phyloP scores from a whole-genome alignment of 1,140 invertebrate species.

The Holcopasites calliopsidis region DNA sequence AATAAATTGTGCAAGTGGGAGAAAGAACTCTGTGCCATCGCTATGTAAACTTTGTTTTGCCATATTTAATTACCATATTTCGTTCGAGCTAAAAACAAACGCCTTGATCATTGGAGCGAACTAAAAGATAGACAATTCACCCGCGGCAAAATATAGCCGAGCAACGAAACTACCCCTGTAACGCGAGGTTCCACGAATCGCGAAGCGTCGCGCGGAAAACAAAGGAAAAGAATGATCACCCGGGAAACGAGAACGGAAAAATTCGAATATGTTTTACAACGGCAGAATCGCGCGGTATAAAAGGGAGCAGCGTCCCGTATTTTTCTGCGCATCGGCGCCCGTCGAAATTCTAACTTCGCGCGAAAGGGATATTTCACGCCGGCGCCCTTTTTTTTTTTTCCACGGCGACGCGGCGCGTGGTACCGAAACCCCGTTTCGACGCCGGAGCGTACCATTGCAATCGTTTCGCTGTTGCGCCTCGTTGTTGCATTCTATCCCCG shows the following conservation, averaged over 20 bases:
- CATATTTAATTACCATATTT: too few species aligned
- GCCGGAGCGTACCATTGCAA: conserved; percentile 1
- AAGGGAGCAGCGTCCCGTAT: conserved; percentile 16
- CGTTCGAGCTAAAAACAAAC: too few species aligned
- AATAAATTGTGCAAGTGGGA: too few species aligned
- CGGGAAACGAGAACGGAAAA: conserved; percentile 3
- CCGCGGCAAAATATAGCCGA: too few species aligned
- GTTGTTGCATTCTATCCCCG: not conserved
- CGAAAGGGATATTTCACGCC: conserved; percentile 30
- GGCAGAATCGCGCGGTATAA: conserved; percentile 5
- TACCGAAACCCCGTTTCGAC: conserved; percentile 20
- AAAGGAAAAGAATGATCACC: not conserved
- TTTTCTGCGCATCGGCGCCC: conserved; percentile 16
- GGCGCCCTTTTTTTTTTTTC: not conserved
- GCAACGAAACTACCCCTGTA: not conserved
- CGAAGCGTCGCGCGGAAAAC: not conserved
- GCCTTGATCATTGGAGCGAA: too few species aligned
- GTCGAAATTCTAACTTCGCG: conserved; percentile 45
- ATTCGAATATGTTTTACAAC: conserved; percentile 44
- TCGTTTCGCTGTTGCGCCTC: not conserved
- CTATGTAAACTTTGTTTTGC: too few species aligned
- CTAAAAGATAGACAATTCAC: too few species aligned
- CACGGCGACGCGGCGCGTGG: not conserved
- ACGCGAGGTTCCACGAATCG: not conserved
- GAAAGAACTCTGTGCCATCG: too few species aligned